A percentile compares a stretch with the other conserved stretches of the same genome.
Conservation (phyloP, 37 sponge, comb jelly and placozoan genomes). For the Cladorhizidae sp. region DNA sequence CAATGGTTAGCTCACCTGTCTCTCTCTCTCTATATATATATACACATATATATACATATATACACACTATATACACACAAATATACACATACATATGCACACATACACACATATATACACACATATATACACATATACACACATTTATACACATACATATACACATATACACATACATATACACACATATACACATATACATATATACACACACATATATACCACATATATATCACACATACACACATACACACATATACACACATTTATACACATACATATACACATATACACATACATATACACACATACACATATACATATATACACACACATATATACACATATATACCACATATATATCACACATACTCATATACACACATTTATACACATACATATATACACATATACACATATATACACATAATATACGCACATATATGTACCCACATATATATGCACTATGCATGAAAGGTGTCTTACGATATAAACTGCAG, state of each 20-base stretch:
- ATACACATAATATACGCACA: too few relatives aligned
- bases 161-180: not conserved
- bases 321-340: not conserved
- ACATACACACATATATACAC: not conserved
- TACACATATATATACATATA: too few relatives aligned
- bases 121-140: not conserved
- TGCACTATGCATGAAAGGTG: too few relatives aligned
- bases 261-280: not conserved
- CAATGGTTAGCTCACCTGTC: too few relatives aligned
- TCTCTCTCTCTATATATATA: too few relatives aligned
- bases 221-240: not conserved
- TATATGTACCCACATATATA: too few relatives aligned
- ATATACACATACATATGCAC: constrained; percentile 1
- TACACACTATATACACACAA: not conserved
- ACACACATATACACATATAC: constrained; percentile 23
- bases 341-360: not conserved
- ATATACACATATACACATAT: too few relatives aligned
- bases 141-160: not conserved
- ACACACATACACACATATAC: constrained; percentile 36
- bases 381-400: too few relatives aligned
- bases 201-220: constrained; percentile 6
- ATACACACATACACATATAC: not conserved
- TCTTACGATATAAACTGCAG: too few relatives aligned
- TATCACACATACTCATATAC: too few relatives aligned
- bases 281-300: not conserved